Conservation (phyloP, 2,113 vertebrate species). For the Delphinus delphis region DNA sequence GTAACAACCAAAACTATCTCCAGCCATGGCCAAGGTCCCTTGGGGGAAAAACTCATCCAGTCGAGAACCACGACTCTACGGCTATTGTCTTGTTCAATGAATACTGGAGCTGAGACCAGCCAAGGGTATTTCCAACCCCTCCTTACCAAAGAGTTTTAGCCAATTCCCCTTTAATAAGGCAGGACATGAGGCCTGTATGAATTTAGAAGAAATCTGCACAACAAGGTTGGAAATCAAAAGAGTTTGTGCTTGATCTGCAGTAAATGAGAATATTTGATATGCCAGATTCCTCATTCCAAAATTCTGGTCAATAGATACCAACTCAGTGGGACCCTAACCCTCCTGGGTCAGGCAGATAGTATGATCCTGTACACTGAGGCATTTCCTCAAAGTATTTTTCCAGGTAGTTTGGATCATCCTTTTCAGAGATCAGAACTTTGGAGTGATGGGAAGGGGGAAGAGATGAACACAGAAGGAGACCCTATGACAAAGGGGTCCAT, state of each 20-base stretch:
- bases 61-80: not conserved
- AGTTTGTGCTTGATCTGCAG: not conserved
- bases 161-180: not conserved
- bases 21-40: not conserved
- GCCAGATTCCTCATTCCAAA: not conserved
- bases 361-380: not conserved
- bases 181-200: not conserved
- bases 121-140: not conserved
- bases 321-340: not conserved
- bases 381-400: not conserved
- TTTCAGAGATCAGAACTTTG: not conserved
- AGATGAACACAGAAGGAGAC: not conserved
- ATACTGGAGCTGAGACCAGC: not conserved
- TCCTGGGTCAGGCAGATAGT: not conserved
- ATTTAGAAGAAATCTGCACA: constrained; percentile 17
- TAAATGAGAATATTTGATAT: not conserved
- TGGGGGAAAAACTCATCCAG: not conserved
- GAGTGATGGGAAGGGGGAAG: not conserved
- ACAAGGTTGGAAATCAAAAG: not conserved
- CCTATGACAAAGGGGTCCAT: not conserved
- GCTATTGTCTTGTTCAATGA: not conserved
- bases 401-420: not conserved
- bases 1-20: not conserved
- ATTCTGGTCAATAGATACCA: not conserved
- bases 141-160: not conserved